Evolutionary conservation across 2,888 invertebrate genomes (phyloP), one percentile per base, ranked within the genome.

Genomic region (Hyles lineata): DNA sequence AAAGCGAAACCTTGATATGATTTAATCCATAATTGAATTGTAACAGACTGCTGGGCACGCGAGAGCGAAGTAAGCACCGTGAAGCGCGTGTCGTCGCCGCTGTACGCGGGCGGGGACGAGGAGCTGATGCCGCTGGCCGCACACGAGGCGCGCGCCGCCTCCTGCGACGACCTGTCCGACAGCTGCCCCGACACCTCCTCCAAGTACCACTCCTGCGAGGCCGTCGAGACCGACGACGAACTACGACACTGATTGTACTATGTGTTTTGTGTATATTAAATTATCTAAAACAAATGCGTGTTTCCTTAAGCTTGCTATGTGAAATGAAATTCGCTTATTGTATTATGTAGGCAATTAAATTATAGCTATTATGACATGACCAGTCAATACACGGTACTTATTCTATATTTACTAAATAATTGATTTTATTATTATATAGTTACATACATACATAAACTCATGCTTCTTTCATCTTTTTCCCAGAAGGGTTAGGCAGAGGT

Each of bases 181-280:
- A 96, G 96, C 82, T 97, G 96, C 94, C 93, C 96, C 25, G 97
- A 97, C 80, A 96, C 96, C 0, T 97, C 96, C 74, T 97, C 97
- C 58, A 97, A 97, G 83, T 97, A 97, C 85, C 97, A 97, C 85
- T 97, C 97, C 84, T 97, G 97, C 81, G 97, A 97, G 89, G 95
- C 97, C 19, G 96, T 97, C 0, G 97, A 97, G 78, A 95, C 95
- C 74, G 95, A 96, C 77, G 95, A 95, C 74, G 95, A 95, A 79
- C 80, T 94, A 8, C 85, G 88, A 74, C 92, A 93, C 84, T 93
- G 85, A 76, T 50, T 43, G 2, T 70, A 60, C 23, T 25, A 19
- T 32, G 23, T 43, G 3, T 43, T 43, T 15, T 43, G 43, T 43
- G 43, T 43, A 43, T 17, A 52, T 55, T 15, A 52, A 70, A 52